Percentiles rank a stretch among this genome's conserved stretches.
These are phyloP conservation scores for Lycaena phlaeas DNA, from an alignment of 2,888 invertebrate species.

Conservation along the genomic window DNA sequence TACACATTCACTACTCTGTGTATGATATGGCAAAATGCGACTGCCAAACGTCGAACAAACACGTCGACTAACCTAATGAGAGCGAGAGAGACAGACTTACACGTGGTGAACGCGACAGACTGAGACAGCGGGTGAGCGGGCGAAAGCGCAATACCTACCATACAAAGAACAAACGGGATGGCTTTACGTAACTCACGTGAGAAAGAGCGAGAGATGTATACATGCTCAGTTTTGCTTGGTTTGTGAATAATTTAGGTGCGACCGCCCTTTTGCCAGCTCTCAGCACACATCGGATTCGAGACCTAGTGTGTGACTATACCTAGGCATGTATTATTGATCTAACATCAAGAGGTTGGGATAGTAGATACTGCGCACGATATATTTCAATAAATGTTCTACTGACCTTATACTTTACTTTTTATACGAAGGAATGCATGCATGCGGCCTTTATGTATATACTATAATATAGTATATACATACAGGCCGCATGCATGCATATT, in stretches of 20 bases:
- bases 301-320: slow-evolving; percentile 8
- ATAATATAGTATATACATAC: no score
- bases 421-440: no score
- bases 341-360: slow-evolving; percentile 12
- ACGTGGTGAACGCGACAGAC: slow-evolving; percentile 20
- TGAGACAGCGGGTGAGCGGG: slow-evolving; percentile 48
- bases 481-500: no score
- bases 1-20: slow-evolving; percentile 28
- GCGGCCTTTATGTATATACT: no score
- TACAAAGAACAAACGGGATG: slow-evolving; percentile 33
- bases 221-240: slow-evolving; percentile 54
- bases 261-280: slow-evolving; percentile 53
- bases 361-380: not conserved
- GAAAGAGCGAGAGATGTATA: slow-evolving; percentile 35
- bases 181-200: slow-evolving; percentile 14
- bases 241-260: slow-evolving; percentile 59
- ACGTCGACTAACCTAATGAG: slow-evolving; percentile 69
- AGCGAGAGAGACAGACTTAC: slow-evolving; percentile 43
- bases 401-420: no score
- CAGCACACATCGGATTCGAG: slow-evolving; percentile 18
- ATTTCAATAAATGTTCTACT: slow-evolving; percentile 10
- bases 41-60: slow-evolving; percentile 66
- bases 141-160: slow-evolving; percentile 63
- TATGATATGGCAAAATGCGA: slow-evolving; percentile 42
- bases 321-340: slow-evolving; percentile 9